A percentile compares a stretch with the other conserved stretches of the same genome.
These are phyloP conservation scores for Hydrolagus affinis DNA, from an alignment of 2,113 vertebrate genomes.

Conservation along the genomic window DNA sequence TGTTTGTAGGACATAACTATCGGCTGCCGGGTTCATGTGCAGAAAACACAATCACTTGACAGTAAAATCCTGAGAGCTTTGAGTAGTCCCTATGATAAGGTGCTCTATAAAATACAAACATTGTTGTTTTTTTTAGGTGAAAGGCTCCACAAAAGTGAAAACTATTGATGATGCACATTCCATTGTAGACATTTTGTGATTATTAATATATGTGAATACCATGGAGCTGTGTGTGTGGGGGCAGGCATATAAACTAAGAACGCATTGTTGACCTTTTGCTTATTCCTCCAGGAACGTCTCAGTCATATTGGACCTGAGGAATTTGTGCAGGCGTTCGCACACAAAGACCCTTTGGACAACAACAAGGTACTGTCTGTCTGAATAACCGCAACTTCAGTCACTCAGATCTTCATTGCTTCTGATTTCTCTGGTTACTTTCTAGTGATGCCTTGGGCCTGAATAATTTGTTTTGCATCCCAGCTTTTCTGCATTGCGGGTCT, in stretches of 20 bases:
- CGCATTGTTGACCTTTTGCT: conserved; percentile 33
- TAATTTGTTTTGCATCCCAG: background rate
- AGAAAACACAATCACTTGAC: background rate
- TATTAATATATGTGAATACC: no score
- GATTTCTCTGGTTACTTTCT: background rate
- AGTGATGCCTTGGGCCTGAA: background rate
- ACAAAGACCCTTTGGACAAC: conserved; percentile 78
- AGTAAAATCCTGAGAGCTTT: background rate
- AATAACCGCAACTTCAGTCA: background rate
- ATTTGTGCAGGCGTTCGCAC: conserved; percentile 83
- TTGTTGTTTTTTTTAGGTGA: no score
- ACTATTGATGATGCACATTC: no score
- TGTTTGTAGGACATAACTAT: background rate
- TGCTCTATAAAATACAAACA: no score
- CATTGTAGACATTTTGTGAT: no score
- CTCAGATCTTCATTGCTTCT: background rate
- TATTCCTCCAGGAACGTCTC: conserved; percentile 70
- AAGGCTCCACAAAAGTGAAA: no score
- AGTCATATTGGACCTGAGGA: conserved; percentile 92
- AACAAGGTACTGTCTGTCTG: conserved; percentile 65
- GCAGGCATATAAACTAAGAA: background rate
- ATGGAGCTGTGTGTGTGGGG: no score
- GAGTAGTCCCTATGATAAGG: no score
- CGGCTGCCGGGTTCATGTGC: background rate
- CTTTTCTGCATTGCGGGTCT: background rate